phyloP scores from a whole-genome alignment of 2,113 vertebrate species.

The Leucopsar rothschildi region DNA sequence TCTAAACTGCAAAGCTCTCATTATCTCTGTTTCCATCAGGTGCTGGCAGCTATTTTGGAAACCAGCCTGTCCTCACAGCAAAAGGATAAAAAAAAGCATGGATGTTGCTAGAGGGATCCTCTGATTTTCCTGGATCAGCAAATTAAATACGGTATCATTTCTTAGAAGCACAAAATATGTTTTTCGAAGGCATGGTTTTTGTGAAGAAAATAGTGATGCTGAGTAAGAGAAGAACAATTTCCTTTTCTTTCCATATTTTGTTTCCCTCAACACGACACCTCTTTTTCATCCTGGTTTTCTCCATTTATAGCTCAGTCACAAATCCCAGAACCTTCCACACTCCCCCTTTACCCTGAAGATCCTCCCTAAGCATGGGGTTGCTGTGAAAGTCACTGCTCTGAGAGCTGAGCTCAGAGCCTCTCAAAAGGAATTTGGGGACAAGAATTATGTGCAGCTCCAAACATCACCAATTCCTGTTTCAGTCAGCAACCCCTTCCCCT shows the following conservation, averaged over 20 bases:
- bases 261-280: not conserved
- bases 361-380: accelerated
- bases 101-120: not conserved
- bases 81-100: not conserved
- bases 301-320: not conserved
- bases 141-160: not conserved
- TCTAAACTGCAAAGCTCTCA: not conserved
- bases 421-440: not conserved
- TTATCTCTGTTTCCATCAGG: not conserved
- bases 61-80: not conserved
- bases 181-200: not conserved
- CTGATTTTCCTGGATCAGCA: not conserved
- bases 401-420: not conserved
- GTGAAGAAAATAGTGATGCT: not conserved
- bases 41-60: not conserved
- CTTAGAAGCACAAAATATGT: not conserved
- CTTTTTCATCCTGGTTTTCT: not conserved
- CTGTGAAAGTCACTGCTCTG: not conserved
- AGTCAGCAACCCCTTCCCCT: not conserved
- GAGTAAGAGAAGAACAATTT: not conserved
- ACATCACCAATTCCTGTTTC: not conserved
- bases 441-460: not conserved
- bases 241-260: not conserved
- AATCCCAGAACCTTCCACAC: not conserved
- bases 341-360: not conserved